Conservation (phyloP, 2,797 vertebrate genomes). For the Agapornis canus region DNA sequence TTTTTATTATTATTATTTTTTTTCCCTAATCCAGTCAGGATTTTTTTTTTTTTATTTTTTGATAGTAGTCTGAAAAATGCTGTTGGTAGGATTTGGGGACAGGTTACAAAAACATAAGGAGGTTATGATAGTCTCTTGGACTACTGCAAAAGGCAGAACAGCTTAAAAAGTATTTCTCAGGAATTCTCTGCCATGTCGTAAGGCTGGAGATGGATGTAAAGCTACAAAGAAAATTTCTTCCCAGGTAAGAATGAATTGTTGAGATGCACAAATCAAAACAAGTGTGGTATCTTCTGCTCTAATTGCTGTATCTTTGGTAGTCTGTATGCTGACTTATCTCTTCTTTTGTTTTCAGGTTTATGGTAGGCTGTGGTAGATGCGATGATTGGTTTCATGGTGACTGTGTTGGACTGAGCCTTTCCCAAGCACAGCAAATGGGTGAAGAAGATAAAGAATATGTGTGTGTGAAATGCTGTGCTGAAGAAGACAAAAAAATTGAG, state of each 20-base stretch:
- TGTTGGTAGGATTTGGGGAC: neutral
- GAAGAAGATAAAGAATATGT: slow-evolving; percentile 97
- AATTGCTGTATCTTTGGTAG: neutral
- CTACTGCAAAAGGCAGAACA: slow-evolving; percentile 3
- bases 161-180: neutral
- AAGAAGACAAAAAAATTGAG: slow-evolving; percentile 87
- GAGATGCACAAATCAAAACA: neutral
- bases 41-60: neutral
- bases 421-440: slow-evolving; percentile 95
- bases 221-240: neutral
- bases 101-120: neutral
- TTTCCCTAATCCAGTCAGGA: neutral
- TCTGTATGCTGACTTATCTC: neutral
- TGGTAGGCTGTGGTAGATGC: slow-evolving; percentile 97
- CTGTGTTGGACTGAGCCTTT: slow-evolving; percentile 93
- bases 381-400: slow-evolving; percentile 99
- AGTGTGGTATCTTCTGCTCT: neutral
- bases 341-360: slow-evolving; percentile 83
- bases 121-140: slow-evolving; percentile 21
- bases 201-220: slow-evolving; percentile 71
- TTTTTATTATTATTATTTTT: too few species aligned
- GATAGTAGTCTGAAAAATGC: neutral
- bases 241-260: neutral
- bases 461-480: slow-evolving; percentile 93
- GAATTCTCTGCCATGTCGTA: slow-evolving; percentile 50